These are phyloP conservation scores for Heteromyza rotundicornis DNA, from an alignment of 2,888 invertebrate species.

Conservation along the genomic window DNA sequence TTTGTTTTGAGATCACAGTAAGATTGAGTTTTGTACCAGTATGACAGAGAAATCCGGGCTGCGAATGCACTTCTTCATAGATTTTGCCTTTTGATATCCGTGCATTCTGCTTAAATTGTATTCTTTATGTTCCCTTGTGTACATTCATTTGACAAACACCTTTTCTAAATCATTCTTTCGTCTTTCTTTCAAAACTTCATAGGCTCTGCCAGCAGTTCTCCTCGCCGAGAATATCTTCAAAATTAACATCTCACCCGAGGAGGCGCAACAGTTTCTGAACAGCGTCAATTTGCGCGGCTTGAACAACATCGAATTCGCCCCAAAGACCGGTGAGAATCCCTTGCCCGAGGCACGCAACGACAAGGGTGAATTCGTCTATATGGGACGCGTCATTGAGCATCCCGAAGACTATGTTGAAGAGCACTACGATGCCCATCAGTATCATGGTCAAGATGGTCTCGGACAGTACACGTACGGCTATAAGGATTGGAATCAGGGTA, in stretches of 20 bases:
- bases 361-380: slow-evolving; percentile 58
- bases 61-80: no score
- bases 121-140: no score
- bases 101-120: not conserved
- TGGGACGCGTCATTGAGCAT: slow-evolving; percentile 69
- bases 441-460: slow-evolving; percentile 74
- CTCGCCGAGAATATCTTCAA: slow-evolving; percentile 64
- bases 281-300: slow-evolving; percentile 60
- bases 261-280: slow-evolving; percentile 61
- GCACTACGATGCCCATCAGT: slow-evolving; percentile 74
- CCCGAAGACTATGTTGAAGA: slow-evolving; percentile 74
- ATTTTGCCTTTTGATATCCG: not conserved
- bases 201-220: slow-evolving; percentile 42
- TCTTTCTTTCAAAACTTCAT: slow-evolving; percentile 11
- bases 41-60: no score
- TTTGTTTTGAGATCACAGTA: no score
- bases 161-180: not conserved
- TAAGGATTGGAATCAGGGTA: slow-evolving; percentile 74
- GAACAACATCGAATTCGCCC: slow-evolving; percentile 65
- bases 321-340: slow-evolving; percentile 66
- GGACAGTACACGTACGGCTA: slow-evolving; percentile 78
- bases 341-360: slow-evolving; percentile 60
- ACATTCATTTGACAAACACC: not conserved
- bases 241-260: slow-evolving; percentile 65
- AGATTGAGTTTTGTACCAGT: no score